Percentiles rank a stretch among this genome's conserved stretches.
Evolutionary conservation across 1,140 invertebrate species (phyloP).

Genomic region (Drosophila pandora): DNA sequence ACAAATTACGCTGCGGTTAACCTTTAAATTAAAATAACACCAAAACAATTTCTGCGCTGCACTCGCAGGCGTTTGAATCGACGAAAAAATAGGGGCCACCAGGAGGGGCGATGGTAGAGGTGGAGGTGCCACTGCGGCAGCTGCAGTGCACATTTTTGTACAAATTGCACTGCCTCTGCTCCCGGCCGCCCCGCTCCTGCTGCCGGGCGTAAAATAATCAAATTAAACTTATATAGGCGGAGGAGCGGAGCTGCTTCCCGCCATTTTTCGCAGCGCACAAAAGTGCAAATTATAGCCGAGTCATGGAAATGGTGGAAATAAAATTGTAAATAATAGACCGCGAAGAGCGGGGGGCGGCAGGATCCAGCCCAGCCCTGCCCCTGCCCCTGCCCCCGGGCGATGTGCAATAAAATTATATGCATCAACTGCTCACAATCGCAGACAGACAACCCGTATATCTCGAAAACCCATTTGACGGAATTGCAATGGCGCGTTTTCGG

Average conservation of each 20-base stretch:
- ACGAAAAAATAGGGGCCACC: neutral
- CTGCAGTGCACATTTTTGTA: constrained; percentile 66
- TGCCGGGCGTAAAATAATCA: constrained; percentile 75
- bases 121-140: constrained; percentile 25
- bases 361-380: neutral
- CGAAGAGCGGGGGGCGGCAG: constrained; percentile 28
- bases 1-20: constrained; percentile 82
- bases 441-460: constrained; percentile 8
- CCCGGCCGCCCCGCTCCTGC: constrained; percentile 7
- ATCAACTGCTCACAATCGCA: constrained; percentile 52
- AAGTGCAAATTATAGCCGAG: constrained; percentile 49
- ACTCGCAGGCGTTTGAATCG: constrained; percentile 47
- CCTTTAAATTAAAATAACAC: constrained; percentile 83
- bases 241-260: constrained; percentile 47
- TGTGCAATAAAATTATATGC: constrained; percentile 80
- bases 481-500: constrained; percentile 47
- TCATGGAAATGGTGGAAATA: constrained; percentile 56
- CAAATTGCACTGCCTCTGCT: constrained; percentile 55
- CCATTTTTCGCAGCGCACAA: constrained; percentile 46
- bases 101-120: neutral
- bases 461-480: constrained; percentile 62
- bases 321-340: constrained; percentile 80
- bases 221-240: constrained; percentile 63
- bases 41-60: constrained; percentile 79
- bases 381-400: constrained; percentile 7